These are phyloP conservation scores for Amia ocellicauda DNA, from an alignment of 2,113 vertebrate species.

Conservation along the genomic window DNA sequence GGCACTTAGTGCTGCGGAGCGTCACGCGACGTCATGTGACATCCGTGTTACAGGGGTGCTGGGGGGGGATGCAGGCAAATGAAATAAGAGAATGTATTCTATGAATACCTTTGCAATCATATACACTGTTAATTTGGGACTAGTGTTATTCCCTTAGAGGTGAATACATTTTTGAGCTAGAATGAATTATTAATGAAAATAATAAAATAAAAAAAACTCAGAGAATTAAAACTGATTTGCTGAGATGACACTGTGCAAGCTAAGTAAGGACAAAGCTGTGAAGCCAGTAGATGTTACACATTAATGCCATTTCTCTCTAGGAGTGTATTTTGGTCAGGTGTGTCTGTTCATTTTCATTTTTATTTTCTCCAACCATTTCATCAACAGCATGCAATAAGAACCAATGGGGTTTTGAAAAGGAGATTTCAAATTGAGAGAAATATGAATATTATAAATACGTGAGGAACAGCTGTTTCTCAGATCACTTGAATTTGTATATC, in stretches of 20 bases:
- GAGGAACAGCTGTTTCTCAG: slow-evolving; percentile 37
- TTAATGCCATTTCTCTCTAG: slow-evolving; percentile 40
- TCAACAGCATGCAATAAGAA: slow-evolving; percentile 69
- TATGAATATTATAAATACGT: slow-evolving; percentile 32
- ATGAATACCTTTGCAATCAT: slow-evolving; percentile 64
- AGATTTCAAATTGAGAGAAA: slow-evolving; percentile 43
- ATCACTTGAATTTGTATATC: slow-evolving; percentile 59
- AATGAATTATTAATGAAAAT: slow-evolving; percentile 39
- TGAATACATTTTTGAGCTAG: slow-evolving; percentile 8
- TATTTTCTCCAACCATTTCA: slow-evolving; percentile 55
- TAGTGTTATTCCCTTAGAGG: slow-evolving; percentile 19
- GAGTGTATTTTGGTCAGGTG: slow-evolving; percentile 28
- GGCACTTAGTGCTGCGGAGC: slow-evolving; percentile 21
- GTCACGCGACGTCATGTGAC: slow-evolving; percentile 47
- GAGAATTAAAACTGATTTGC: slow-evolving; percentile 66
- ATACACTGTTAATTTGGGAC: slow-evolving; percentile 28
- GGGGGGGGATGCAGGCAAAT: slow-evolving; percentile 36
- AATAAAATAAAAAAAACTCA: slow-evolving; percentile 46
- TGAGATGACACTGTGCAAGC: slow-evolving; percentile 91
- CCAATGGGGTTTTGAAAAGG: slow-evolving; percentile 53
- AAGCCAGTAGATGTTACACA: slow-evolving; percentile 52
- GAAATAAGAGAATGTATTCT: slow-evolving; percentile 60
- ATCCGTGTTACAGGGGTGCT: neutral
- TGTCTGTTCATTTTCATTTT: slow-evolving; percentile 52
- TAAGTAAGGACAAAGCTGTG: slow-evolving; percentile 57